Evolutionary conservation across 2,113 vertebrate species (phyloP), one percentile per base, ranked within the genome.

Genomic region (Oncorhynchus clarkii): DNA sequence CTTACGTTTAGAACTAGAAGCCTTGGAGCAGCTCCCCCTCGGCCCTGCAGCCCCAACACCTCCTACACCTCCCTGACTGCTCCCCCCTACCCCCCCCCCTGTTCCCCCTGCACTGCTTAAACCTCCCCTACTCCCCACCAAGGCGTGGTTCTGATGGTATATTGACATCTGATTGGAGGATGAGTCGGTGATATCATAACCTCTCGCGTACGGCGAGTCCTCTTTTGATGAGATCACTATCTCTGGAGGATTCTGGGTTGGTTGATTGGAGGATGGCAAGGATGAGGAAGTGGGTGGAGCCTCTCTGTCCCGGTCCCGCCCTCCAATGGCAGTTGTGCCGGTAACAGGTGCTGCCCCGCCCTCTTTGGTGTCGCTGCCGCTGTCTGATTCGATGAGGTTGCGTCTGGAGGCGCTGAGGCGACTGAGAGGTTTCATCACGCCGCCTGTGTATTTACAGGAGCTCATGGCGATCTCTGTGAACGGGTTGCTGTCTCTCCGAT

Each of bases 381-480:
- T 92, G 85, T 95, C 94, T 0, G 96, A 95, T 84, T 99, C 97
- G 0, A 98, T 96, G 82, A 99, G 97, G 92, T 98, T 99, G 84
- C 97, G 90, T 12, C 96, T 94, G 59, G 97, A 99, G 84, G 97
- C 95, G 84, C 97, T 98, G 78, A 99, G 97, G 26, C 97, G 95
- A 89, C 96, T 99, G 39, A 99, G 95, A 24, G 97, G 97, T 75
- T 99, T 99, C 96, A 99, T 98, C 86, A 97, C 97, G 9, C 97
- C 97, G 0, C 97, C 97, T 4, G 94, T 98, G 94, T 98, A 98
- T 92, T 97, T 97, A 91, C 97, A 99, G 73, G 96, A 98, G 90
- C 97, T 99, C 96, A 99, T 97, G 92, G 97, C 97, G 78, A 98
- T 99, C 90, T 98, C 97, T 0, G 97, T 99, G 93, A 99, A 98